phyloP scores from a whole-genome alignment of 2,888 invertebrate genomes.

The Eucriotettix oculatus region DNA sequence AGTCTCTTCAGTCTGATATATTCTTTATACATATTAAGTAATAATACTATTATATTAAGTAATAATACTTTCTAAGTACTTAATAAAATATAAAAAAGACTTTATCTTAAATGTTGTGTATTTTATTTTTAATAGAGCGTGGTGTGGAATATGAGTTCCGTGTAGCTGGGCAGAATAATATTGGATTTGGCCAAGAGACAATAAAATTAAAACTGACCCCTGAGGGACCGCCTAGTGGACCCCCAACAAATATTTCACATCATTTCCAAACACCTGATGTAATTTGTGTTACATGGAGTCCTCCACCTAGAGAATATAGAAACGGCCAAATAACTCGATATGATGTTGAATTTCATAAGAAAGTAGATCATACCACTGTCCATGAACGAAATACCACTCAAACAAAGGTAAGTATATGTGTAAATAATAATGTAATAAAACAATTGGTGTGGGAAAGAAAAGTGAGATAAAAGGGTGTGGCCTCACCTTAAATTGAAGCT shows the following conservation, averaged over 20 bases:
- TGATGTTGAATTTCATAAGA: constrained; percentile 82
- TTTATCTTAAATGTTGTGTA: background rate
- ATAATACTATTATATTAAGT: too few relatives aligned
- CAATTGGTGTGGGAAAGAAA: too few relatives aligned
- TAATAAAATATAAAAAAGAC: too few relatives aligned
- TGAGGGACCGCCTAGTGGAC: constrained; percentile 80
- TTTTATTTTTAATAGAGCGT: constrained; percentile 37
- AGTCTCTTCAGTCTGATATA: too few relatives aligned
- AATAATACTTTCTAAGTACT: too few relatives aligned
- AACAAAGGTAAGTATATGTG: constrained; percentile 32
- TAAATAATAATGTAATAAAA: too few relatives aligned
- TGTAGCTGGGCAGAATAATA: constrained; percentile 87
- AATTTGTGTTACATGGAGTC: constrained; percentile 77
- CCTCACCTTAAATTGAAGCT: too few relatives aligned
- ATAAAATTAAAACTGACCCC: constrained; percentile 84
- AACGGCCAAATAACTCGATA: constrained; percentile 91
- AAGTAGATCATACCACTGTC: constrained; percentile 63
- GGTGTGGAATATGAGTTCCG: constrained; percentile 94
- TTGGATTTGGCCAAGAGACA: constrained; percentile 89
- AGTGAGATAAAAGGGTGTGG: too few relatives aligned
- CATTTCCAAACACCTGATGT: constrained; percentile 87
- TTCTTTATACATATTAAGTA: too few relatives aligned
- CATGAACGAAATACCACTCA: constrained; percentile 60
- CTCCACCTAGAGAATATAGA: constrained; percentile 69
- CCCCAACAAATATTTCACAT: constrained; percentile 68